Conservation (phyloP, 2,113 vertebrate genomes). For the Euleptes europaea region DNA sequence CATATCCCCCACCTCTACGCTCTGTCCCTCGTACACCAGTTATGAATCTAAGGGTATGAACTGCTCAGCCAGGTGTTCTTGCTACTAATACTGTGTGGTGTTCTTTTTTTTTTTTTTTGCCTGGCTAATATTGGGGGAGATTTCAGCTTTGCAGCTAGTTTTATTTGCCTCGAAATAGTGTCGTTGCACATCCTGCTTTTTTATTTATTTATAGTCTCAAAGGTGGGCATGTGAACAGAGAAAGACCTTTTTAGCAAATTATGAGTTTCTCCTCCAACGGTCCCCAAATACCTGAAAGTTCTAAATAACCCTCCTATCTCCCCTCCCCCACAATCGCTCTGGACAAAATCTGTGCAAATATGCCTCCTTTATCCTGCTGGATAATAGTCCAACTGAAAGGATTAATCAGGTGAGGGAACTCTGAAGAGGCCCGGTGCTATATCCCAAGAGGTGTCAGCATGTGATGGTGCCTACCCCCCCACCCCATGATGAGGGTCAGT, state of each 20-base stretch:
- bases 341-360: not conserved
- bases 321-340: no score
- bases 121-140: conserved; percentile 63
- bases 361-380: not conserved
- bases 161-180: conserved; percentile 30
- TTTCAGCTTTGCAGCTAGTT: conserved; percentile 34
- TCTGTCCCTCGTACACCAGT: conserved; percentile 79
- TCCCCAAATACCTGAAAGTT: not conserved
- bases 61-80: conserved; percentile 67
- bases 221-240: not conserved
- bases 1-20: conserved; percentile 77
- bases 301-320: not conserved
- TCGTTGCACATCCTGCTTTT: conserved; percentile 13
- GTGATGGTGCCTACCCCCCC: not conserved
- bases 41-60: conserved; percentile 82
- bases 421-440: not conserved
- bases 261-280: not conserved
- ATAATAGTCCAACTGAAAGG: not conserved
- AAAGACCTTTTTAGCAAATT: no score
- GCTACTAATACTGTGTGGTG: conserved; percentile 67
- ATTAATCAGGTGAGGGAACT: not conserved
- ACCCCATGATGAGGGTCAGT: not conserved
- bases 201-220: not conserved
- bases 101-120: conserved; percentile 51
- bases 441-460: not conserved